Conservation (phyloP, 1,140 invertebrate genomes). For the Lysiphlebus fabarum region DNA sequence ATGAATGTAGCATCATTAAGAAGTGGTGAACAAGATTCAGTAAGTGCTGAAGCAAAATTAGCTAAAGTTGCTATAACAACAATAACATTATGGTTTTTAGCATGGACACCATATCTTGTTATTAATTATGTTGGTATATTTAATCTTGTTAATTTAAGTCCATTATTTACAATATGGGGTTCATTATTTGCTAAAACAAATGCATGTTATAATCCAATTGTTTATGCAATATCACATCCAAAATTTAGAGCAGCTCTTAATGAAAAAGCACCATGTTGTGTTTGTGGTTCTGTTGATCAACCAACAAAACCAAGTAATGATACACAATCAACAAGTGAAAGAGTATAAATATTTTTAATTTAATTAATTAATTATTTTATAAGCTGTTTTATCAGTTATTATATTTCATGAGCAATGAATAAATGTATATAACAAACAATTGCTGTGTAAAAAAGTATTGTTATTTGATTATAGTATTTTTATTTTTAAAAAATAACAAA, state of each 20-base stretch:
- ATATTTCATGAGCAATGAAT: no score
- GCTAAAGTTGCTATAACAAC: constrained; percentile 78
- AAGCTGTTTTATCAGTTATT: no score
- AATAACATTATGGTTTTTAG: constrained; percentile 78
- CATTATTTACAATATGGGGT: constrained; percentile 74
- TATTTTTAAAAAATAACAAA: no score
- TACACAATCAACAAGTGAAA: constrained; percentile 3
- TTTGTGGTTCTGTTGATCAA: constrained; percentile 49
- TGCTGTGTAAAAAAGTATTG: no score
- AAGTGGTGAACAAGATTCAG: constrained; percentile 64
- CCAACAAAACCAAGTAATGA: constrained; percentile 31
- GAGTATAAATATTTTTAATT: no score
- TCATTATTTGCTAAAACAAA: constrained; percentile 76
- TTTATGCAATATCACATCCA: constrained; percentile 79
- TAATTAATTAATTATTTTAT: no score
- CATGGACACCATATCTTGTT: constrained; percentile 80
- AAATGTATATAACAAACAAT: no score
- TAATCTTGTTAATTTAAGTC: constrained; percentile 63
- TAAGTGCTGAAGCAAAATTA: constrained; percentile 71
- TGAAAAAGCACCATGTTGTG: constrained; percentile 68
- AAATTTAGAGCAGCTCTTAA: constrained; percentile 71
- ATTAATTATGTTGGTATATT: constrained; percentile 78
- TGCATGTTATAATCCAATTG: constrained; percentile 78
- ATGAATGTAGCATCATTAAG: constrained; percentile 79
- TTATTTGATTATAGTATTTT: no score